A percentile compares a stretch with the other conserved stretches of the same genome.
Evolutionary conservation across 2,888 invertebrate genomes (phyloP).

Genomic region (Xanthia icteritia): DNA sequence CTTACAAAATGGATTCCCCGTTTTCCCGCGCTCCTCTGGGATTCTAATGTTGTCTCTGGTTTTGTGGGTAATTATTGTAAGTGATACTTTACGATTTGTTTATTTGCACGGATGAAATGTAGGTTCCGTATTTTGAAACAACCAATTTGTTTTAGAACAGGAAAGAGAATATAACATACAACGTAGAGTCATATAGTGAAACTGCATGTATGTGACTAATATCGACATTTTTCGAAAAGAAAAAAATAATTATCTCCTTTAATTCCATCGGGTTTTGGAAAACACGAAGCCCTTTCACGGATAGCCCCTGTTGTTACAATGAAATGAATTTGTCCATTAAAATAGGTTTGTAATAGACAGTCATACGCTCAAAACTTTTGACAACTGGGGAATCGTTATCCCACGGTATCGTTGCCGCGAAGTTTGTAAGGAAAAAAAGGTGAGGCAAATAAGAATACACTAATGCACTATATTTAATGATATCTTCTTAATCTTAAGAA

Average conservation of each 20-base stretch:
- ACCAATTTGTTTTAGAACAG: neutral
- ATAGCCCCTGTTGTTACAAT: neutral
- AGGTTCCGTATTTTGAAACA: neutral
- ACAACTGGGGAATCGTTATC: neutral
- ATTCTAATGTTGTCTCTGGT: slow-evolving; percentile 67
- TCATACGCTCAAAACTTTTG: neutral
- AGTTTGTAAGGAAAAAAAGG: slow-evolving; percentile 2
- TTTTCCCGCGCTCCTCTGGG: slow-evolving; percentile 70
- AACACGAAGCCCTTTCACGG: neutral
- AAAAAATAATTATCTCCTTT: neutral
- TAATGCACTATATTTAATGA: neutral
- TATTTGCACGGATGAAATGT: neutral
- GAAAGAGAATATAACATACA: neutral
- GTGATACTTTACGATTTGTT: slow-evolving; percentile 35
- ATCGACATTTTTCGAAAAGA: neutral
- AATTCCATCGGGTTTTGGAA: neutral
- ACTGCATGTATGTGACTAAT: too few species aligned
- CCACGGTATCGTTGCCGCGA: neutral
- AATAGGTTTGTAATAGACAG: neutral
- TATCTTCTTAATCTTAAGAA: neutral
- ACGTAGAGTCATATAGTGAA: neutral
- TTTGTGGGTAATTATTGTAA: slow-evolving; percentile 54
- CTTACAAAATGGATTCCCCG: slow-evolving; percentile 87
- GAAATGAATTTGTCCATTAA: neutral
- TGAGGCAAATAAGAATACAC: too few species aligned